Evolutionary conservation across 2,888 invertebrate genomes (phyloP), one percentile per base, ranked within the genome.

Genomic region (Leptinotarsa juncta): DNA sequence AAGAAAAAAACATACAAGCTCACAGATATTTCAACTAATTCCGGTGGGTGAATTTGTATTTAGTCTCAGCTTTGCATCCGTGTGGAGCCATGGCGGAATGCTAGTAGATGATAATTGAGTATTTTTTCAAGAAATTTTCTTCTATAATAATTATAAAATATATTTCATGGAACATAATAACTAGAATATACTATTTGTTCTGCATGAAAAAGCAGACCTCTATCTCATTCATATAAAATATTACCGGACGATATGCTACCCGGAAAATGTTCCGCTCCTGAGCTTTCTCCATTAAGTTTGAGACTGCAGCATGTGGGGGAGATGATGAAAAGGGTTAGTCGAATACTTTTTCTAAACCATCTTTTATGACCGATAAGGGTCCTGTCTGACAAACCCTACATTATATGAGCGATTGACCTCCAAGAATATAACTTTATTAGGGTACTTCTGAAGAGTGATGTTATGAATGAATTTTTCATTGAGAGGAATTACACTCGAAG

Each of bases 221-320:
- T n/a, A 51, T n/a, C n/a, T 51, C 51, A n/a, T n/a, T 16, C 4
- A 4, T 51, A n/a, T 16, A 51, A 16, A 51, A 51, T 51, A n/a
- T 23, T 14, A 57, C 57, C 0, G 23, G 23, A 4, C 14, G 20
- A 23, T 12, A 57, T 23, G 23, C 57, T 4, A 57, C 57, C 23
- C 15, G 14, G 23, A 16, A 51, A 51, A 23, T 57, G 57, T 23
- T 57, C 69, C 65, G 65, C 65, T 20, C 20, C 65, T 32, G 57
- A 23, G 23, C 26, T 26, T 67, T 15, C 42, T 26, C 18, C 16
- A 67, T 23, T 16, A 51, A 53, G 32, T 53, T 53, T 14, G 15
- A 66, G 50, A 51, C 75, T 57, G 70, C 74, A 68, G 49, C 75
- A 82, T 81, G 81, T 83, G 83, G 84, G 82, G 83, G 57, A 71